Conservation (phyloP, 2,888 invertebrate genomes). For the Osmoderma eremita region DNA sequence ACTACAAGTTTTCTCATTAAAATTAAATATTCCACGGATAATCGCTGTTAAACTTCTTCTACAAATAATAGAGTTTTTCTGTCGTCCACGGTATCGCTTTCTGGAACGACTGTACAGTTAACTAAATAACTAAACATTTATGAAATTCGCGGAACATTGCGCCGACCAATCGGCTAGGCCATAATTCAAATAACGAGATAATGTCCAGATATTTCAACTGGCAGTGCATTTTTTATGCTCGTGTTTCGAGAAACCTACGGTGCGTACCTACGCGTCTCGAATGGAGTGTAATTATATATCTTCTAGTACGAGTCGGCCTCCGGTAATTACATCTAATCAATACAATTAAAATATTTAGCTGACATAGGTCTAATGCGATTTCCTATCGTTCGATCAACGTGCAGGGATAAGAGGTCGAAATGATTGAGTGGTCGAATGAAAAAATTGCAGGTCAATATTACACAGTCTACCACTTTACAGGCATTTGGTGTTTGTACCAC, state of each 20-base stretch:
- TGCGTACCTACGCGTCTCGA: slow-evolving; percentile 17
- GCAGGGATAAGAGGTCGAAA: slow-evolving; percentile 20
- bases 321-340: slow-evolving; percentile 30
- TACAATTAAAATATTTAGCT: slow-evolving; percentile 36
- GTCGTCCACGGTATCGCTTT: slow-evolving; percentile 17
- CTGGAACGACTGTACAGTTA: slow-evolving; percentile 33
- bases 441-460: neutral
- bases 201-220: slow-evolving; percentile 33
- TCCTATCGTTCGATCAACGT: slow-evolving; percentile 23
- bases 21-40: slow-evolving; percentile 25
- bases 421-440: neutral
- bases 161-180: neutral
- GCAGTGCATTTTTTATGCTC: slow-evolving; percentile 4
- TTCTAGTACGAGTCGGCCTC: neutral
- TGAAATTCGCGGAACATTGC: slow-evolving; percentile 32
- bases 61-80: slow-evolving; percentile 10
- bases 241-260: slow-evolving; percentile 1
- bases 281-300: slow-evolving; percentile 30
- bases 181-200: slow-evolving; percentile 30
- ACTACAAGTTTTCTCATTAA: neutral
- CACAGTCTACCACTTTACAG: neutral
- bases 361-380: slow-evolving; percentile 31
- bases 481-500: no score
- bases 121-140: slow-evolving; percentile 33
- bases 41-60: slow-evolving; percentile 10